Percentiles rank a stretch among this genome's conserved stretches.
Evolutionary conservation across 1,140 invertebrate genomes (phyloP).

Genomic region (Apis dorsata): DNA sequence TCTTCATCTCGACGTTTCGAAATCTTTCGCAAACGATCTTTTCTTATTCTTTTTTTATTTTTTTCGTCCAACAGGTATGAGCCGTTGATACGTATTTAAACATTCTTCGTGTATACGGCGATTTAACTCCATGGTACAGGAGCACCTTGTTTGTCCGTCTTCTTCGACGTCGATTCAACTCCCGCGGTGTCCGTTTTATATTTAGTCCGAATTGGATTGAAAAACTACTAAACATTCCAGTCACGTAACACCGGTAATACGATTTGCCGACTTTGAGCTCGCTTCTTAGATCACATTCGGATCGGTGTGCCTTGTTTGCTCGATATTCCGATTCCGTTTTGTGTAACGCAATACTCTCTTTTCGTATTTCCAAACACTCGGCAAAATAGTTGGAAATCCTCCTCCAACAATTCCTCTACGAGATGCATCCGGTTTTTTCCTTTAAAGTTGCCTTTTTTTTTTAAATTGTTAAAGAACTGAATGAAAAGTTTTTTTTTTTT

Average conservation of each 20-base stretch:
- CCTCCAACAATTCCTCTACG: not conserved
- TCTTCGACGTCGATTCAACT: slow-evolving; percentile 28
- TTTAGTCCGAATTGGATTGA: slow-evolving; percentile 11
- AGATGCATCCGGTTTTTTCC: too few species aligned
- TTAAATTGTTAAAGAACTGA: too few species aligned
- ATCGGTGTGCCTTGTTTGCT: slow-evolving; percentile 32
- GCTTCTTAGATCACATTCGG: slow-evolving; percentile 27
- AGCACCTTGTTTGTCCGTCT: not conserved
- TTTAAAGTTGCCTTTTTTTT: too few species aligned
- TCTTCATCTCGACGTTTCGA: too few species aligned
- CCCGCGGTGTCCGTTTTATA: not conserved
- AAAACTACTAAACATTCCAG: slow-evolving; percentile 20
- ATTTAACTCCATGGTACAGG: not conserved
- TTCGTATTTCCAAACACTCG: not conserved
- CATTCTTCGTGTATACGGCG: not conserved
- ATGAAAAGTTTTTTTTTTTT: not conserved
- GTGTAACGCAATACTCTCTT: slow-evolving; percentile 27
- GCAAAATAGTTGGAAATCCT: not conserved
- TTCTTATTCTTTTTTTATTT: not conserved
- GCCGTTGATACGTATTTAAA: not conserved
- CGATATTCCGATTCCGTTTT: slow-evolving; percentile 14
- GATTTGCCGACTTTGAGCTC: slow-evolving; percentile 41
- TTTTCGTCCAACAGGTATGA: not conserved
- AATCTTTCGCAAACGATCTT: fast-evolving
- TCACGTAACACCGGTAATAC: slow-evolving; percentile 36